Evolutionary conservation across 2,113 vertebrate genomes (phyloP), one percentile per base, ranked within the genome.

Genomic region (Gymnorhina tibicen): DNA sequence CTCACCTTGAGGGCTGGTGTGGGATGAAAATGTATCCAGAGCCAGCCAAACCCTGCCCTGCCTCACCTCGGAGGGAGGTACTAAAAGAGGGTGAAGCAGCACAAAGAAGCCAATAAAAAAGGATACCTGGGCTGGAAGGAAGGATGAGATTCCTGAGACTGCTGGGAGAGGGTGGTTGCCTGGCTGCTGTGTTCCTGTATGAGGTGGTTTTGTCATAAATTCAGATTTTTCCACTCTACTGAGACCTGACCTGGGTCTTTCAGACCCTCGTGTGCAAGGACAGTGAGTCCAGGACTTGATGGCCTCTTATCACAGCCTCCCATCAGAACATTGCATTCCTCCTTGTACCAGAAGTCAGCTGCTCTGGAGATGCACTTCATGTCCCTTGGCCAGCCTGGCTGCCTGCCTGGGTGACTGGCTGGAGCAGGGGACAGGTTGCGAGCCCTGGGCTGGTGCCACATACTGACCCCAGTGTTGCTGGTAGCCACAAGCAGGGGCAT

Each of bases 271-370:
- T 58, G 53, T 79, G 46, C 11, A 19, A 96, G 91, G 91, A 96
- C 94, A 94, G 35, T 27, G 64, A 96, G 96, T 95, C 95, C 92
- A 3, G 92, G 91, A 95, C 96, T 96, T 23, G 37, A 82, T 81
- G 88, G 93, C 80, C 83, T 93, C 91, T 96, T 97, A 97, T 96
- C 96, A 73, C 60, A 91, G 80, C 37, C 83, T 97, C 58, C 53
- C 96, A 97, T 97, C 96, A 78, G 96, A 91, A 96, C 96, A 96
- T 82, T 89, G 74, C 92, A 96, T 96, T 97, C 96, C 83, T 74
- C 74, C 80, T 75, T 77, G 91, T 75, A 91, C 79, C 91, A 93
- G 79, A 94, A 96, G 95, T 46, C 96, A 96, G 95, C 83, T 97
- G 96, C 92, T 97, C 52, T 79, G 89, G 89, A 86, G 68, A 72